A percentile compares a stretch with the other conserved stretches of the same genome.
Evolutionary conservation across 2,797 vertebrate genomes (phyloP).

Genomic region (Acanthornis magna): DNA sequence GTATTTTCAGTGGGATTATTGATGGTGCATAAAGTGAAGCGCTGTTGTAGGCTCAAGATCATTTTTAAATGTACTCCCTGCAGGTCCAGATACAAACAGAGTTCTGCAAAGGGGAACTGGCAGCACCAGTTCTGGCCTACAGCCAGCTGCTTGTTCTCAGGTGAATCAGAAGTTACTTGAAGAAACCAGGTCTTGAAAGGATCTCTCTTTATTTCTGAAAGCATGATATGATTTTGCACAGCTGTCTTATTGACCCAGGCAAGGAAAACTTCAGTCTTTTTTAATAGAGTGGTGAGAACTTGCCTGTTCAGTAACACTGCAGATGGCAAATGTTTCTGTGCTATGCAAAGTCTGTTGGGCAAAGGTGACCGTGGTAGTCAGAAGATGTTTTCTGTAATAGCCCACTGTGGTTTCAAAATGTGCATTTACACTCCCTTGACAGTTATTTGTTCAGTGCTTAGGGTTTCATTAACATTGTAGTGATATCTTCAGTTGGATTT

Average conservation of each 20-base stretch:
- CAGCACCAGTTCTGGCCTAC: not conserved
- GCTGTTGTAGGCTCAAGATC: not conserved
- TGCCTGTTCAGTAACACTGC: constrained; percentile 4
- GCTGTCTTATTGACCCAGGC: not conserved
- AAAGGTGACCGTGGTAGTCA: constrained; percentile 17
- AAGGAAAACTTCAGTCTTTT: not conserved
- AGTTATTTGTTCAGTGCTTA: not conserved
- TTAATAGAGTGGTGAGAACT: not conserved
- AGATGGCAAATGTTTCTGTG: constrained; percentile 18
- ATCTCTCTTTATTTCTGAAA: not conserved
- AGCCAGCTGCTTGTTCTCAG: not conserved
- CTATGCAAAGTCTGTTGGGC: not conserved
- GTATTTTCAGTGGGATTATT: not conserved
- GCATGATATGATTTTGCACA: constrained; percentile 5
- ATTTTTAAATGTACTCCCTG: not conserved
- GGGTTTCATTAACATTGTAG: constrained; percentile 19
- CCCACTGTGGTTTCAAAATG: not conserved
- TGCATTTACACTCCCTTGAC: not conserved
- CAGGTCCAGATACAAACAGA: fast-evolving
- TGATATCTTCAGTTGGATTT: not conserved
- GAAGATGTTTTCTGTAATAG: constrained; percentile 3
- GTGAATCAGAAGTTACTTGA: not conserved
- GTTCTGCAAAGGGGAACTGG: not conserved
- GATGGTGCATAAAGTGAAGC: not conserved
- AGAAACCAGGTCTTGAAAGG: constrained; percentile 1